These are phyloP conservation scores for Illadopsis cleaveri DNA, from an alignment of 2,113 vertebrate genomes.

Conservation along the genomic window DNA sequence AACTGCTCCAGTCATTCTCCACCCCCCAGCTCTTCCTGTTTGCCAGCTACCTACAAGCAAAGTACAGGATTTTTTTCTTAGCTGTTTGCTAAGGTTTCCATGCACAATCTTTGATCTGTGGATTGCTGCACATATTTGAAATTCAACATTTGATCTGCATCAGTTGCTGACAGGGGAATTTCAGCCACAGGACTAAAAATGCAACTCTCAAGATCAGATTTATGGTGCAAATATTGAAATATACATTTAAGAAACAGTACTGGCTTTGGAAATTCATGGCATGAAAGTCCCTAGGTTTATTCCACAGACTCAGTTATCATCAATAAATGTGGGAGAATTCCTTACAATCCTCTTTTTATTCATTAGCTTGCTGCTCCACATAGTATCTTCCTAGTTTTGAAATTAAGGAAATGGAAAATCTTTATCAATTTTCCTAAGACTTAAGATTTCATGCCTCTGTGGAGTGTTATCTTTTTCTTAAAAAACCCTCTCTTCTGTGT, in stretches of 20 bases:
- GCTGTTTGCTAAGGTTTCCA: neutral
- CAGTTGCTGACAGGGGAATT: neutral
- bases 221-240: neutral
- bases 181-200: neutral
- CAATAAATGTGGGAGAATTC: neutral
- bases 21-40: neutral
- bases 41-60: neutral
- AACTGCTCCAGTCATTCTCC: neutral
- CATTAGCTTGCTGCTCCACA: neutral
- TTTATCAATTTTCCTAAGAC: neutral
- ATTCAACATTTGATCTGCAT: neutral
- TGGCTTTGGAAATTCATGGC: neutral
- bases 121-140: neutral
- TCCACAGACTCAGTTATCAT: neutral
- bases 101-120: neutral
- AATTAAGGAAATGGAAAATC: neutral
- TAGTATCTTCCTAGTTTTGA: neutral
- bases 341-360: neutral
- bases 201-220: neutral
- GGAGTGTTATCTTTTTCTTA: neutral
- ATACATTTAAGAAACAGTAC: neutral
- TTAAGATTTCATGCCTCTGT: neutral
- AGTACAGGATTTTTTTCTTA: neutral
- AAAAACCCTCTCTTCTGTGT: neutral
- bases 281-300: neutral